Conservation (phyloP, 2,113 vertebrate species). For the Corapipo altera region DNA sequence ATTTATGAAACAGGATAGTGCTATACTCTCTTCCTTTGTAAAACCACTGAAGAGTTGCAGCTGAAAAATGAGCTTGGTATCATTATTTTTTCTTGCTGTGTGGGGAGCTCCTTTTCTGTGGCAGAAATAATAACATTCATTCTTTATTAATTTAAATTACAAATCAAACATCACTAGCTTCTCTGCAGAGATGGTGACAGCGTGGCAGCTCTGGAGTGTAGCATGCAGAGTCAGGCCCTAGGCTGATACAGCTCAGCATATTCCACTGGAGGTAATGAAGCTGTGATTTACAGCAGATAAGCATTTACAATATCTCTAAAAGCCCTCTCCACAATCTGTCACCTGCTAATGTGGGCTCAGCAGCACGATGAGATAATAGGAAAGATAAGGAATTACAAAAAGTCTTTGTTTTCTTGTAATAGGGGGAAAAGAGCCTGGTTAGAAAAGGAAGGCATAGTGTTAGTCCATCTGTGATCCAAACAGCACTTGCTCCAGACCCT, state of each 20-base stretch:
- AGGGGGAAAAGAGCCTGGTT: not conserved
- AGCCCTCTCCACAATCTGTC: not conserved
- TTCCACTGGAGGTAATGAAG: not conserved
- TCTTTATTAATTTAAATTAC: constrained; percentile 48
- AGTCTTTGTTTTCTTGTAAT: not conserved
- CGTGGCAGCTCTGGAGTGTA: not conserved
- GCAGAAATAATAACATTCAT: not conserved
- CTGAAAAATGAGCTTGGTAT: not conserved
- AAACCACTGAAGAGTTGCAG: not conserved
- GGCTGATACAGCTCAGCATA: not conserved
- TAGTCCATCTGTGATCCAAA: not conserved
- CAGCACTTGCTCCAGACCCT: not conserved
- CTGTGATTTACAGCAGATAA: constrained; percentile 42
- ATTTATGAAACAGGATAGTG: not conserved
- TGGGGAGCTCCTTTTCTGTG: not conserved
- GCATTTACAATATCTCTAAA: not conserved
- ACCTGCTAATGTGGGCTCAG: not conserved
- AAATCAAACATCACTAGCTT: not conserved
- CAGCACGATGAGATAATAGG: not conserved
- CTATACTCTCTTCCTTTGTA: not conserved
- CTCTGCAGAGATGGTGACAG: not conserved
- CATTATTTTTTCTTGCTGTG: not conserved
- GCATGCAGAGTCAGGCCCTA: not conserved
- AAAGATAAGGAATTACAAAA: not conserved
- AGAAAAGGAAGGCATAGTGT: not conserved